phyloP scores from a whole-genome alignment of 92 coral and sea anemone species.

The Nematostella vectensis region DNA sequence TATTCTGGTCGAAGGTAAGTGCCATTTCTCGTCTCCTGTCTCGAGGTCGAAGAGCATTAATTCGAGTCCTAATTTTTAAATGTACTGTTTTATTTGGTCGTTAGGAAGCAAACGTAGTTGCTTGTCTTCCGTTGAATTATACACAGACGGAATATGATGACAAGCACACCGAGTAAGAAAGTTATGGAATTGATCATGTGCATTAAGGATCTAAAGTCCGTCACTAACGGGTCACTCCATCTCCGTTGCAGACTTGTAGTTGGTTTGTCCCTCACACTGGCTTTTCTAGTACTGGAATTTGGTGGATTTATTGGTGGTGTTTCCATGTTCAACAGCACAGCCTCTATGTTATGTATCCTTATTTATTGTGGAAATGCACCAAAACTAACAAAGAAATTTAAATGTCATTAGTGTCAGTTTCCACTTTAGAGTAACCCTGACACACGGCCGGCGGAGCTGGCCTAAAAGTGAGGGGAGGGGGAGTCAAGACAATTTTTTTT shows the following conservation, averaged over 20 bases:
- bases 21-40: no score
- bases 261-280: constrained; percentile 85
- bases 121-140: constrained; percentile 87
- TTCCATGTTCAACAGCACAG: constrained; percentile 91
- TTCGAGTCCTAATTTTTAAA: not conserved
- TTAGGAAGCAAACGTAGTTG: constrained; percentile 75
- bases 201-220: not conserved
- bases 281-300: constrained; percentile 80
- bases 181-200: not conserved
- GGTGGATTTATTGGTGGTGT: constrained; percentile 82
- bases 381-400: not conserved
- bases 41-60: not conserved
- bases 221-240: not conserved
- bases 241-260: constrained; percentile 21
- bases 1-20: constrained; percentile 90
- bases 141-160: constrained; percentile 75
- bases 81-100: not conserved
- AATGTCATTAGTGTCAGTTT: not conserved
- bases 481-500: no score
- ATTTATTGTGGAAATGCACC: not conserved
- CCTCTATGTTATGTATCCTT: constrained; percentile 98
- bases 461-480: no score
- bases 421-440: not conserved
- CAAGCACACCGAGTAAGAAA: constrained; percentile 74
- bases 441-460: no score